Conservation (phyloP, 2,113 vertebrate species). For the Enhydra lutris region DNA sequence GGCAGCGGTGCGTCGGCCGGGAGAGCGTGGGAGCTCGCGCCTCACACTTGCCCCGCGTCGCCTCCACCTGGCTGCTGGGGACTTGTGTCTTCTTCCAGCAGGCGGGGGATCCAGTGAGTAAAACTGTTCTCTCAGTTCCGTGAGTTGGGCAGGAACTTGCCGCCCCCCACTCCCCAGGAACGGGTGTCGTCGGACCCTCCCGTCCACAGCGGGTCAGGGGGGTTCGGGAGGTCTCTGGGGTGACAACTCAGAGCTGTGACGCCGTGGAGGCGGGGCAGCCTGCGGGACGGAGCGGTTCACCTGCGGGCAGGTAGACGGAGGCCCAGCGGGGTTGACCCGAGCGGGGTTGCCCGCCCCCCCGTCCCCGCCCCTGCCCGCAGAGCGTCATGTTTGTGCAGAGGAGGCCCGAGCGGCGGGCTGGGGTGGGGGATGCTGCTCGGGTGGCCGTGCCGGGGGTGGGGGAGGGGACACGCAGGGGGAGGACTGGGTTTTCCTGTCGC, state of each 20-base stretch:
- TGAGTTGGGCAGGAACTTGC: not conserved
- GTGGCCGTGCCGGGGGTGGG: not conserved
- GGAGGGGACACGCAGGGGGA: not conserved
- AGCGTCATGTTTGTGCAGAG: not conserved
- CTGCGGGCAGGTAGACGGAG: not conserved
- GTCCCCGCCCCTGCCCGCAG: rapidly evolving
- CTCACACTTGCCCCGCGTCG: not conserved
- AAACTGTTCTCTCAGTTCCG: not conserved
- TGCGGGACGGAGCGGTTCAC: too few species aligned
- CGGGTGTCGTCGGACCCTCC: not conserved
- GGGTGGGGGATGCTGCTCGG: not conserved
- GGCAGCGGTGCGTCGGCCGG: too few species aligned
- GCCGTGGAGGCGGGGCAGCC: not conserved
- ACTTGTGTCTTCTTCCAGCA: not conserved
- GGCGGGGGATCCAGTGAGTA: not conserved
- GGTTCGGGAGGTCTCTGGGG: not conserved
- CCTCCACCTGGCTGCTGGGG: not conserved
- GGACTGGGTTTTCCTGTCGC: not conserved
- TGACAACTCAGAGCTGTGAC: not conserved
- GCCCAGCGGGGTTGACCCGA: not conserved
- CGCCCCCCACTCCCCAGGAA: not conserved
- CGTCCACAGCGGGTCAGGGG: rapidly evolving
- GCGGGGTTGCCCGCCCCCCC: not conserved
- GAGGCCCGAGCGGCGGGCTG: not conserved
- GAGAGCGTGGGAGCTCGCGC: rapidly evolving